phyloP scores from a whole-genome alignment of 1,140 invertebrate genomes.

The Drosophila virilis region DNA sequence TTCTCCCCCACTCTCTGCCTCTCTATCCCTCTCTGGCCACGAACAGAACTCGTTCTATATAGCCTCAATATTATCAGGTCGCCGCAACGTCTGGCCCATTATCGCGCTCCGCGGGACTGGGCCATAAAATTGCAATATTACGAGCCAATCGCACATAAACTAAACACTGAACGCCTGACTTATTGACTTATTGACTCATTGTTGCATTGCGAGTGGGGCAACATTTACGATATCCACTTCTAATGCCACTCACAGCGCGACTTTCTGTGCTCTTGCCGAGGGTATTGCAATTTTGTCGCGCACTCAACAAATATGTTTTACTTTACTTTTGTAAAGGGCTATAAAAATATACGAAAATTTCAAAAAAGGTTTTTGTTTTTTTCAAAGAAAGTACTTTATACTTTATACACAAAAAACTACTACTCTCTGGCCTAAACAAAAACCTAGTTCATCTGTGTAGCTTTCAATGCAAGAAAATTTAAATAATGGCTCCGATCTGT shows the following conservation, averaged over 20 bases:
- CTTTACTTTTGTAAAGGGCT: too few species aligned
- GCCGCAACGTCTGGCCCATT: conserved; percentile 67
- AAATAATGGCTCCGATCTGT: too few species aligned
- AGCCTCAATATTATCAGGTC: conserved; percentile 47
- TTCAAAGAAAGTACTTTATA: too few species aligned
- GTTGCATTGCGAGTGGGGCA: neutral
- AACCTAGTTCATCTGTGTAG: too few species aligned
- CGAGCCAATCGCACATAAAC: conserved; percentile 55
- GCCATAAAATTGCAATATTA: conserved; percentile 58
- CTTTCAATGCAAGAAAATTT: too few species aligned
- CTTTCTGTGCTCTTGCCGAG: neutral
- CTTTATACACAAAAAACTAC: too few species aligned
- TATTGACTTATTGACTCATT: conserved; percentile 22
- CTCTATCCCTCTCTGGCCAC: neutral
- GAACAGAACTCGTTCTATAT: conserved; percentile 18
- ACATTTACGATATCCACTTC: neutral
- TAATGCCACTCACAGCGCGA: neutral
- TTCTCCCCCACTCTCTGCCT: neutral
- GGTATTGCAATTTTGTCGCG: too few species aligned
- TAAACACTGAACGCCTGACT: conserved; percentile 24
- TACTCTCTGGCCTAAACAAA: too few species aligned
- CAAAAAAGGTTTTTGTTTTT: too few species aligned
- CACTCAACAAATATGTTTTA: too few species aligned
- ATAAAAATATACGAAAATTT: too few species aligned
- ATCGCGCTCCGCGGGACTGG: conserved; percentile 20